phyloP scores from a whole-genome alignment of 1,140 invertebrate genomes.

The Cherax destructor region DNA sequence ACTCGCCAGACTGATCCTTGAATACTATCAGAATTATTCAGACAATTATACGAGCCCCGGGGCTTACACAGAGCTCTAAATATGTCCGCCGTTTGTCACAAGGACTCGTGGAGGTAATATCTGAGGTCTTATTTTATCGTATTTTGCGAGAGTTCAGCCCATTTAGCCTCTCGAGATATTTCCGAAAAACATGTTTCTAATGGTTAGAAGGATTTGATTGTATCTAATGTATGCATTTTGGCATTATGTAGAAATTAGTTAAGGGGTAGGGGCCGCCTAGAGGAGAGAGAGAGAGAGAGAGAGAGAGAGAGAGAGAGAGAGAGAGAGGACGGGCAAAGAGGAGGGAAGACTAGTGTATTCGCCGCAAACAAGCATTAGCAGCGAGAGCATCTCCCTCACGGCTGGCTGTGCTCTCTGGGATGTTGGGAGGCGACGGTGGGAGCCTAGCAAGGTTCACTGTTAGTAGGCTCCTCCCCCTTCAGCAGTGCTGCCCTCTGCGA shows the following conservation, averaged over 20 bases:
- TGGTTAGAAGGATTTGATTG: constrained; percentile 47
- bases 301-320: not conserved
- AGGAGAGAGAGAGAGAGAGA: not conserved
- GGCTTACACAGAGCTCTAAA: constrained; percentile 56
- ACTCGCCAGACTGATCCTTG: constrained; percentile 46
- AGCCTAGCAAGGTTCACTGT: constrained; percentile 13
- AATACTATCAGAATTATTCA: constrained; percentile 66
- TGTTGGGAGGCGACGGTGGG: constrained; percentile 10
- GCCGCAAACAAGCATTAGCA: constrained; percentile 26
- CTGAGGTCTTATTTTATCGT: constrained; percentile 59
- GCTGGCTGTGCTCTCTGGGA: constrained; percentile 30
- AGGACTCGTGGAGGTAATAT: constrained; percentile 66
- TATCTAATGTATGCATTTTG: constrained; percentile 46
- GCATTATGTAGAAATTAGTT: constrained; percentile 32
- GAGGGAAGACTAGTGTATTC: constrained; percentile 36
- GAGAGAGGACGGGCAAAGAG: not conserved
- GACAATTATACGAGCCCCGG: constrained; percentile 59
- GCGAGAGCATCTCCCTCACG: constrained; percentile 52
- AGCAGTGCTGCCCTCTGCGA: constrained; percentile 57
- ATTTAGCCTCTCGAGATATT: constrained; percentile 51
- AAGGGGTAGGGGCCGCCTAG: not conserved
- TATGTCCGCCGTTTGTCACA: constrained; percentile 51
- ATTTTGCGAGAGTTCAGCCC: constrained; percentile 62
- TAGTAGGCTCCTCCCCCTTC: constrained; percentile 60
- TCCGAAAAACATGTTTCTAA: constrained; percentile 56